phyloP scores from a whole-genome alignment of 35 echinoderm and acorn worm genomes.

The Apostichopus parvimensis region DNA sequence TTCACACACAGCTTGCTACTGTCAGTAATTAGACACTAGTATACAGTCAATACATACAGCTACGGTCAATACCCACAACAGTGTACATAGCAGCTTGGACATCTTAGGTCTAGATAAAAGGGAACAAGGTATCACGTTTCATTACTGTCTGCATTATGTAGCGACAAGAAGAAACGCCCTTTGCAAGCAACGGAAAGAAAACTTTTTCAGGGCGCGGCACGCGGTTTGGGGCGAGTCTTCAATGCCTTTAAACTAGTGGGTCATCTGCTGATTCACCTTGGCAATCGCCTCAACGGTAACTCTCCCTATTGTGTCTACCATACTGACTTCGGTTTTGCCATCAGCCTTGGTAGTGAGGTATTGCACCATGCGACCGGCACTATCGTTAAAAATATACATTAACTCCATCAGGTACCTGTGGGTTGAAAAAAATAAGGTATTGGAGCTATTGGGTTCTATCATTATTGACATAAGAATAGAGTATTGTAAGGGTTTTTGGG shows the following conservation, averaged over 20 bases:
- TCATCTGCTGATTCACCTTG: constrained; percentile 33
- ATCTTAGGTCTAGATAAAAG: too few species aligned
- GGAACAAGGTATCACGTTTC: too few species aligned
- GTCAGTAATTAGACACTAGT: too few species aligned
- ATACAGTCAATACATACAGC: too few species aligned
- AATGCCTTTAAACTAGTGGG: background rate
- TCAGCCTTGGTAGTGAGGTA: constrained; percentile 15
- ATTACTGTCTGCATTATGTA: too few species aligned
- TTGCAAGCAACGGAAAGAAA: too few species aligned
- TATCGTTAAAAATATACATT: constrained; percentile 50
- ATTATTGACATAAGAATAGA: background rate
- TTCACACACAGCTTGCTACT: too few species aligned
- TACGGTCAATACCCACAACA: too few species aligned
- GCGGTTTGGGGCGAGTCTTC: too few species aligned
- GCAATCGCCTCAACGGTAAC: constrained; percentile 57
- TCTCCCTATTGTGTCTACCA: constrained; percentile 34
- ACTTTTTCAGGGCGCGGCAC: too few species aligned
- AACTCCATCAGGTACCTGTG: constrained; percentile 48
- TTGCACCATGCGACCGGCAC: constrained; percentile 19
- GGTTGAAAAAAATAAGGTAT: background rate
- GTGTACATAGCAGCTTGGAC: too few species aligned
- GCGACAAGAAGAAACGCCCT: too few species aligned
- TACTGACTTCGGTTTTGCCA: constrained; percentile 42
- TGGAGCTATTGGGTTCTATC: background rate
- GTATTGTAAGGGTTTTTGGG: background rate